Evolutionary conservation across 2,888 invertebrate species (phyloP), one percentile per base, ranked within the genome.

Genomic region (Heterodera filipjevi): DNA sequence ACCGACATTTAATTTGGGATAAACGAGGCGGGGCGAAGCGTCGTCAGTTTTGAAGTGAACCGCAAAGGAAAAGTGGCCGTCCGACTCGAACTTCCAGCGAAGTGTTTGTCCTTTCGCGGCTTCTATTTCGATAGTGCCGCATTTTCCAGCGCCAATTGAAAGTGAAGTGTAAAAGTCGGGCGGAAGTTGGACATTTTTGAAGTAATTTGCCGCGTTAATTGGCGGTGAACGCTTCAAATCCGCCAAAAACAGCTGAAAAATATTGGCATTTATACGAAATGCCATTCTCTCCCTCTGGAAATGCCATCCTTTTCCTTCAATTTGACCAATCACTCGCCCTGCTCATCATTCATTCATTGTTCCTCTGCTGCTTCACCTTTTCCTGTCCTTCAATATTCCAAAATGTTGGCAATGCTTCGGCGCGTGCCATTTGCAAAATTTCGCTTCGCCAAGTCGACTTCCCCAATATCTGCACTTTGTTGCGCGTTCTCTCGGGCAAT

Each of bases 31-130:
- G 81, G 83, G 82, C 32, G 80, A 80, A 16, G 32, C 70, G 8
- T 80, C 81, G 66, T 85, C 83, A 32, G 81, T 75, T 3, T 83
- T 72, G 22, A 82, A 82, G 76, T 85, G 87, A 19, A 88, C 80
- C 16, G 81, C 84, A 70, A 87, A 88, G n/a, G 86, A 86, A 79
- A 88, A 88, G 77, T 87, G 86, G 1, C 88, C 88, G 72, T 87
- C 87, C 12, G 88, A 79, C 59, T 85, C 82, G 66, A 87, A 83
- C 30, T 81, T 82, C 87, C 86, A 87, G 10, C 76, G 72, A 3
- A 87, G 71, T 39, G 77, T 82, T 72, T 86, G 81, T 14, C 84
- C 86, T 81, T 87, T 79, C 71, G 85, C 80, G 16, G 83, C 85
- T 22, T 82, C 76, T 44, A 85, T 49, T 27, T 86, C 86, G 16